Conservation (phyloP, 1,140 invertebrate species). For the Frieseomelitta varia region DNA sequence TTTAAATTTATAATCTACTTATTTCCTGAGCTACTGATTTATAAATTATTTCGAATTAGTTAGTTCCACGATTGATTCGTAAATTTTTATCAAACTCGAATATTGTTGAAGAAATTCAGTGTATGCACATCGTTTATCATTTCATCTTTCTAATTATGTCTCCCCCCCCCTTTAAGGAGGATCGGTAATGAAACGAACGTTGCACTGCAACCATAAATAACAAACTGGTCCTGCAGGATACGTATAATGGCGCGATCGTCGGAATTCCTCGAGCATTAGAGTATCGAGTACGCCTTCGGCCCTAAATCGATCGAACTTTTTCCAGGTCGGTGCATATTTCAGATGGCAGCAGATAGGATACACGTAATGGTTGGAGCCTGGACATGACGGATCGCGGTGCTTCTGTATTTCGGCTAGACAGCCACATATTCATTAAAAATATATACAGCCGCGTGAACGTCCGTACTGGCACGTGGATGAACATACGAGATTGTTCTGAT, state of each 20-base stretch:
- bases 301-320: conserved; percentile 54
- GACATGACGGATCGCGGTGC: conserved; percentile 54
- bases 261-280: conserved; percentile 22
- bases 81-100: neutral
- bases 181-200: neutral
- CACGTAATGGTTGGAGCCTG: conserved; percentile 46
- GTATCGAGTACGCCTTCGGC: conserved; percentile 10
- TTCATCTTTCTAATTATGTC: neutral
- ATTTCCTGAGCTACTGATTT: neutral
- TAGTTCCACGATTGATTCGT: neutral
- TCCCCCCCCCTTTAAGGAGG: neutral
- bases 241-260: conserved; percentile 19
- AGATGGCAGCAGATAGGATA: conserved; percentile 50
- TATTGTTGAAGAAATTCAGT: neutral
- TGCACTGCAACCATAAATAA: conserved; percentile 4
- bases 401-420: conserved; percentile 22
- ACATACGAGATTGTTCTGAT: neutral
- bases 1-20: too few species aligned
- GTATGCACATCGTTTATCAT: neutral
- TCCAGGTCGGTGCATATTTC: conserved; percentile 56
- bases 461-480: neutral
- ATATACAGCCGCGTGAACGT: conserved; percentile 10
- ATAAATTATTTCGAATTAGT: neutral
- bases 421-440: conserved; percentile 57
- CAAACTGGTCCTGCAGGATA: neutral